These are phyloP conservation scores for Caenorhabditis uteleia DNA, from an alignment of 2,888 invertebrate genomes.

Conservation along the genomic window DNA sequence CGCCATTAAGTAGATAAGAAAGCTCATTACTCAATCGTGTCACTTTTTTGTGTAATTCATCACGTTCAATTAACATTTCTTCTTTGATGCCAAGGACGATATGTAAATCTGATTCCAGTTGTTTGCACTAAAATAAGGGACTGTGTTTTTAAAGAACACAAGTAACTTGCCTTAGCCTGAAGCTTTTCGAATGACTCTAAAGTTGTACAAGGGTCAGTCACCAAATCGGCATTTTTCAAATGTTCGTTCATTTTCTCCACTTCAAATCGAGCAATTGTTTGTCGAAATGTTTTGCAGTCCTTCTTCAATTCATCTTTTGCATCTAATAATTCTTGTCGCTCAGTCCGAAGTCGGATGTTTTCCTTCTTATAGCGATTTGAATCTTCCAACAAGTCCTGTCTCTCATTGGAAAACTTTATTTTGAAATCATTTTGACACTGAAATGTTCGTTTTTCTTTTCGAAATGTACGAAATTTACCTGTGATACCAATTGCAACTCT, in stretches of 20 bases:
- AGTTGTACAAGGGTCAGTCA: slow-evolving; percentile 13
- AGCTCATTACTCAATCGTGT: slow-evolving; percentile 44
- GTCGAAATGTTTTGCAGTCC: slow-evolving; percentile 54
- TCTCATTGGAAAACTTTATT: slow-evolving; percentile 25
- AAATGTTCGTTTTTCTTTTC: slow-evolving; percentile 2
- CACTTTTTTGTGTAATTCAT: slow-evolving; percentile 45
- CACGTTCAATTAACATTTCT: slow-evolving; percentile 47
- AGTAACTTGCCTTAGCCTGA: slow-evolving; percentile 4
- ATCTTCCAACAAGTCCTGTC: slow-evolving; percentile 35
- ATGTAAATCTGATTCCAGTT: slow-evolving; percentile 49
- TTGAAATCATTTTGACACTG: slow-evolving; percentile 30
- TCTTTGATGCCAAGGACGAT: slow-evolving; percentile 53
- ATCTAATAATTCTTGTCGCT: slow-evolving; percentile 25
- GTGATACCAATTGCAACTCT: slow-evolving; percentile 25
- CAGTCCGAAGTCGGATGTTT: slow-evolving; percentile 14
- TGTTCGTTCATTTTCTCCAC: slow-evolving; percentile 30
- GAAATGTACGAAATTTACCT: slow-evolving; percentile 17
- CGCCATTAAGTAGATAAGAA: slow-evolving; percentile 53
- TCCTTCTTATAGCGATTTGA: slow-evolving; percentile 26
- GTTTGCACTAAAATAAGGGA: slow-evolving; percentile 41
- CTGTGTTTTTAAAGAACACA: not conserved
- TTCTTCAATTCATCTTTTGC: slow-evolving; percentile 48
- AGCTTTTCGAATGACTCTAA: slow-evolving; percentile 26
- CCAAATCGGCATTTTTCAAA: slow-evolving; percentile 8
- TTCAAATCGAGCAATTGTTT: slow-evolving; percentile 51